A percentile compares a stretch with the other conserved stretches of the same genome.
Conservation (phyloP, 2,797 vertebrate genomes). For the Chelmon rostratus region DNA sequence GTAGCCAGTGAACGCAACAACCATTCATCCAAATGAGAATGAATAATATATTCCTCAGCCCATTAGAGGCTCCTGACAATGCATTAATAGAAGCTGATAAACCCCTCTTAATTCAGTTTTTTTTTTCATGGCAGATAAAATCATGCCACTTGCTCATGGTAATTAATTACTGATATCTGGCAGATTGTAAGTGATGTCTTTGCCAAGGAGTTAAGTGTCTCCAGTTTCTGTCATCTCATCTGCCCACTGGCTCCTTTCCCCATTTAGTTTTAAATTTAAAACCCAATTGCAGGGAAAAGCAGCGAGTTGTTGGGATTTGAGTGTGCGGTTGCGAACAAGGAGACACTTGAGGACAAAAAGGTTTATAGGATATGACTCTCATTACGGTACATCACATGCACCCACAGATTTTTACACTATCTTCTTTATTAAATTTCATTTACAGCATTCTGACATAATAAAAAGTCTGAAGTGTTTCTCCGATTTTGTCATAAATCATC, state of each 20-base stretch:
- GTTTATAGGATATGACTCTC: conserved; percentile 36
- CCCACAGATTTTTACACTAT: conserved; percentile 9
- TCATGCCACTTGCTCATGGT: conserved; percentile 74
- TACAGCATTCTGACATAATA: conserved; percentile 19
- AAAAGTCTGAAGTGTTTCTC: not conserved
- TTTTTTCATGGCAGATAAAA: conserved; percentile 76
- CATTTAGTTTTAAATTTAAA: conserved; percentile 52
- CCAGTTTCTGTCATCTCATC: conserved; percentile 66
- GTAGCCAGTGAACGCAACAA: conserved; percentile 34
- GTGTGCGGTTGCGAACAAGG: conserved; percentile 24
- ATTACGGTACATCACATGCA: conserved; percentile 19
- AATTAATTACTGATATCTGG: conserved; percentile 84
- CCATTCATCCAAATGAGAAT: conserved; percentile 61
- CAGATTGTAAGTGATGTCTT: conserved; percentile 76
- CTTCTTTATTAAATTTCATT: conserved; percentile 34
- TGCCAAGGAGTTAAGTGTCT: conserved; percentile 71
- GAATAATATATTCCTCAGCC: conserved; percentile 79
- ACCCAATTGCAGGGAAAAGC: conserved; percentile 37
- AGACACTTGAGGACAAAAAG: conserved; percentile 37
- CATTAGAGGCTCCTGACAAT: conserved; percentile 78
- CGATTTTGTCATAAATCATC: conserved; percentile 19
- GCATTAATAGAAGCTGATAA: conserved; percentile 81
- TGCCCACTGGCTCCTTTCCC: conserved; percentile 51
- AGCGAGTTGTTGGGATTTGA: conserved; percentile 35
- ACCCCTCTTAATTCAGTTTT: conserved; percentile 70